Evolutionary conservation across 2,888 invertebrate species (phyloP).

Genomic region (Andrena minutula): DNA sequence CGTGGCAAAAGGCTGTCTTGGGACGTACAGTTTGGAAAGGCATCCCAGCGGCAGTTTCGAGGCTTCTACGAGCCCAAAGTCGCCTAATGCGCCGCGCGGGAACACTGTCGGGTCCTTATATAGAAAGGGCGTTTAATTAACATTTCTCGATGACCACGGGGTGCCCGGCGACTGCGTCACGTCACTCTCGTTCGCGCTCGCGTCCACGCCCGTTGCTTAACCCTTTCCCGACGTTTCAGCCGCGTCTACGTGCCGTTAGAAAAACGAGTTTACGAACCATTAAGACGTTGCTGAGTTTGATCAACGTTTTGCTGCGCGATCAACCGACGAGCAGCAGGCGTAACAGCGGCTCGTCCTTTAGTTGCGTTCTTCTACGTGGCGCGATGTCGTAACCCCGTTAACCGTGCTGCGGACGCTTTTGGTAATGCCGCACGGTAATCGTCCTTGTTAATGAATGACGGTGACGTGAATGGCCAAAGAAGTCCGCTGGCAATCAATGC

Average conservation of each 20-base stretch:
- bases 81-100: conserved; percentile 50
- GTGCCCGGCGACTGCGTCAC: conserved; percentile 54
- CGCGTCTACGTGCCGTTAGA: conserved; percentile 38
- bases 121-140: conserved; percentile 73
- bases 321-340: conserved; percentile 11
- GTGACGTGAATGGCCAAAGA: conserved; percentile 32
- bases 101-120: conserved; percentile 61
- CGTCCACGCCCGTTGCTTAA: conserved; percentile 60
- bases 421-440: conserved; percentile 66
- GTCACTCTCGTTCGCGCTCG: conserved; percentile 65
- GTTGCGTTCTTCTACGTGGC: conserved; percentile 5
- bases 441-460: conserved; percentile 65
- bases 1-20: conserved; percentile 1
- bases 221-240: conserved; percentile 45
- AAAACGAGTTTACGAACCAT: conserved; percentile 64
- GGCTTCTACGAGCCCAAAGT: conserved; percentile 50
- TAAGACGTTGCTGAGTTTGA: conserved; percentile 62
- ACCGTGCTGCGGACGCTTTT: conserved; percentile 58
- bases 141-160: conserved; percentile 74
- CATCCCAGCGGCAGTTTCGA: conserved; percentile 48
- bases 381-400: conserved; percentile 56
- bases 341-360: conserved; percentile 10
- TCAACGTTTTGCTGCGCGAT: conserved; percentile 39
- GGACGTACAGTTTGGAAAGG: conserved; percentile 40
- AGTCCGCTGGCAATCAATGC: conserved; percentile 63